A percentile compares a stretch with the other conserved stretches of the same genome.
Conservation (phyloP, 2,797 vertebrate species). For the Onychomys torridus region DNA sequence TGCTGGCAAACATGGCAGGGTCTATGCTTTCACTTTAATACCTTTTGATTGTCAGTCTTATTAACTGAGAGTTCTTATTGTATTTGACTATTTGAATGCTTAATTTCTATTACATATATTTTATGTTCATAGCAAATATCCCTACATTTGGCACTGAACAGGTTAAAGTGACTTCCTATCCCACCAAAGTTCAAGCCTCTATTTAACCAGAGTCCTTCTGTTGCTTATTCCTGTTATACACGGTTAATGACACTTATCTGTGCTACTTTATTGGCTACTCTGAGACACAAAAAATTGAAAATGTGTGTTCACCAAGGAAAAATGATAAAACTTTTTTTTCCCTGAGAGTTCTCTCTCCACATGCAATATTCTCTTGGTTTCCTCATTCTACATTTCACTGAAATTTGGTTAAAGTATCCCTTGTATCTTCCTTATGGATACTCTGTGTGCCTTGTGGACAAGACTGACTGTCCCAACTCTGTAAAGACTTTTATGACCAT, state of each 20-base stretch:
- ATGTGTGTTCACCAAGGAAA: background rate
- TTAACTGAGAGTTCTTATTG: background rate
- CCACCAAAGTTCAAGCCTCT: fast-evolving
- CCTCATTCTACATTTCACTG: background rate
- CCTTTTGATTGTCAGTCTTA: background rate
- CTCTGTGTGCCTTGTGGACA: background rate
- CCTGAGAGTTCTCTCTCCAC: background rate
- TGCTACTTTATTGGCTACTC: background rate
- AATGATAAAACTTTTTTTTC: background rate
- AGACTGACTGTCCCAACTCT: background rate
- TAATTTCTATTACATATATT: background rate
- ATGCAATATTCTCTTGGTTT: background rate
- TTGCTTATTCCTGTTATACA: background rate
- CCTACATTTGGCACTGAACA: background rate
- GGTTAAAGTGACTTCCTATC: background rate
- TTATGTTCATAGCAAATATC: background rate
- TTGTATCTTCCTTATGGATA: background rate
- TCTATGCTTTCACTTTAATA: background rate
- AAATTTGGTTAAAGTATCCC: background rate
- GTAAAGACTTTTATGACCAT: background rate
- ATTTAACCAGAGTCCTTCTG: background rate
- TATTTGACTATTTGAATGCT: background rate
- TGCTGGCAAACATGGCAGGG: background rate
- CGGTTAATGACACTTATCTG: background rate
- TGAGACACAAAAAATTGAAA: background rate